Conservation (phyloP, 2,888 invertebrate genomes). For the Leptinotarsa rubiginosa region DNA sequence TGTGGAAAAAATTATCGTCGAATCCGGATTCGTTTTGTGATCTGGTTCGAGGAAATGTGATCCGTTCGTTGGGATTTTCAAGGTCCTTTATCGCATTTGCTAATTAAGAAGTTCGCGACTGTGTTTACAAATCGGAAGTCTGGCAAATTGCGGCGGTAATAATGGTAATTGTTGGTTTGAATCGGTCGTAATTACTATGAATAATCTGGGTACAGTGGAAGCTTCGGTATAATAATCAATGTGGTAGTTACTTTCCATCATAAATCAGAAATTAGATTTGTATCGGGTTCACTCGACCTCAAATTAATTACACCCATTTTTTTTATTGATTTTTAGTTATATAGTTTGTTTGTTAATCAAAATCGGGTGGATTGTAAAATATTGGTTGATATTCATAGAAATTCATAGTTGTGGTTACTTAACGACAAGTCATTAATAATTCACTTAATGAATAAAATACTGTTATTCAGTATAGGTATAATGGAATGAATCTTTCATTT, state of each 20-base stretch:
- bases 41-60: slow-evolving; percentile 10
- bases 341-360: too few species aligned
- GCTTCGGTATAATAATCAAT: background rate
- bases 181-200: background rate
- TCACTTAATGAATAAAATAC: background rate
- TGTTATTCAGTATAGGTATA: too few species aligned
- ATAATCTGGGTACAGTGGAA: background rate
- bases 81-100: background rate
- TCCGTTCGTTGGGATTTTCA: slow-evolving; percentile 1
- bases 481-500: too few species aligned
- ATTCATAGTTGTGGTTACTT: background rate
- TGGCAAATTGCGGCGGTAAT: slow-evolving; percentile 6
- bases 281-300: too few species aligned
- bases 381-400: too few species aligned
- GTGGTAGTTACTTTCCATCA: background rate
- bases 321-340: too few species aligned
- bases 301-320: too few species aligned
- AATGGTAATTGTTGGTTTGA: slow-evolving; percentile 8
- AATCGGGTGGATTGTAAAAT: too few species aligned
- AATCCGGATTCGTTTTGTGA: background rate
- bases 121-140: slow-evolving; percentile 20
- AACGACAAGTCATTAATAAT: background rate
- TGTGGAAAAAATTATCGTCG: background rate
- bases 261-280: background rate
- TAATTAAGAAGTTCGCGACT: background rate